Percentiles rank a stretch among this genome's conserved stretches.
Conservation (phyloP, 2,888 invertebrate species). For the Ecdyonurus torrentis region DNA sequence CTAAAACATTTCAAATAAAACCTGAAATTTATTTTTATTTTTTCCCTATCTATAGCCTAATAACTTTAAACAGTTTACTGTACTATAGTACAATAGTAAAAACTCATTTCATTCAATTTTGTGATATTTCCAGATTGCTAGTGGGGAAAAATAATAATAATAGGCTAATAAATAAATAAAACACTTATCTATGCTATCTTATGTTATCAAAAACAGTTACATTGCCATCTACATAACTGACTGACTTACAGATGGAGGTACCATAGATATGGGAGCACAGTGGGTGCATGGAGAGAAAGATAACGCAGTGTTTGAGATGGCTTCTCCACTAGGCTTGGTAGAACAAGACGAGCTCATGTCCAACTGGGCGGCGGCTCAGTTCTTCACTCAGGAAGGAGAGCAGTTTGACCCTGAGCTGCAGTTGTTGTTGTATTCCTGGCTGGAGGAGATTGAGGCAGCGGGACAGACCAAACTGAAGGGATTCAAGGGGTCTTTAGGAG, state of each 20-base stretch:
- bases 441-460: constrained; percentile 4
- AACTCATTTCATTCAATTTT: too few relatives aligned
- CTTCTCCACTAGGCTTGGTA: constrained; percentile 13
- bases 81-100: too few relatives aligned
- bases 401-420: background rate
- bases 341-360: background rate
- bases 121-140: too few relatives aligned
- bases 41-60: too few relatives aligned
- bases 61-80: too few relatives aligned
- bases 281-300: constrained; percentile 25
- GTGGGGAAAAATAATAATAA: too few relatives aligned
- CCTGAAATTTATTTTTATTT: too few relatives aligned
- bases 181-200: too few relatives aligned
- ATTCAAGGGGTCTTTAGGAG: constrained; percentile 24
- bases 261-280: constrained; percentile 24
- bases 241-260: constrained; percentile 5
- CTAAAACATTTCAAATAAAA: too few relatives aligned
- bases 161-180: too few relatives aligned
- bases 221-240: too few relatives aligned
- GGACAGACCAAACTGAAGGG: constrained; percentile 18
- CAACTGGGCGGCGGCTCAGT: background rate
- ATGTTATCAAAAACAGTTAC: too few relatives aligned
- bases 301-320: constrained; percentile 21
- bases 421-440: background rate
- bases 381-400: background rate